phyloP scores from a whole-genome alignment of 2,797 vertebrate species.

The Megaceryle alcyon region DNA sequence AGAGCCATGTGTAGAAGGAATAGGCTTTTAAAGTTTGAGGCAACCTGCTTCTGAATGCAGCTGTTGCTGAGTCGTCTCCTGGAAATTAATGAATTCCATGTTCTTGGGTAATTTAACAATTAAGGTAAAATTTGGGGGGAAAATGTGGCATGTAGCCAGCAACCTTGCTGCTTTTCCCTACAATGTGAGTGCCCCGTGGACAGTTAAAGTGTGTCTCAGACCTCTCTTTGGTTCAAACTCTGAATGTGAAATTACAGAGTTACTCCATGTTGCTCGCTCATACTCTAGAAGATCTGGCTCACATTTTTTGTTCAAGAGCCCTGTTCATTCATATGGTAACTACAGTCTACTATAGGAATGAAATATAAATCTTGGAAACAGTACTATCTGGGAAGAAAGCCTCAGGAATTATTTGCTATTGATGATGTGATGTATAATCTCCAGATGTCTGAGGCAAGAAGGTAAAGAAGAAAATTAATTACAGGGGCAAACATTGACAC shows the following conservation, averaged over 20 bases:
- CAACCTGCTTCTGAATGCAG: background rate
- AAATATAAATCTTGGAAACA: constrained; percentile 14
- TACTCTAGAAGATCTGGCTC: background rate
- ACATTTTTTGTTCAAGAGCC: background rate
- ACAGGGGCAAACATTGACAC: constrained; percentile 14
- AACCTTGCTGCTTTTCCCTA: background rate
- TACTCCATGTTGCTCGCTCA: background rate
- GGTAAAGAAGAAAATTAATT: constrained; percentile 71
- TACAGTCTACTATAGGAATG: background rate
- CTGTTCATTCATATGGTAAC: background rate
- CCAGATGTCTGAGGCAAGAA: constrained; percentile 61
- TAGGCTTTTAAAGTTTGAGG: background rate
- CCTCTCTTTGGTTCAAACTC: background rate
- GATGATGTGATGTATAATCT: constrained; percentile 51
- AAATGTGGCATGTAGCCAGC: background rate
- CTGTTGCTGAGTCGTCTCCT: background rate
- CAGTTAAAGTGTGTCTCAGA: background rate
- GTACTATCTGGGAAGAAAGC: constrained; percentile 23
- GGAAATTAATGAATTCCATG: background rate
- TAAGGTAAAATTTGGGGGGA: background rate
- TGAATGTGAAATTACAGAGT: background rate
- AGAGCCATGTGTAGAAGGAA: background rate
- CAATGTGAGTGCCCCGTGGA: background rate
- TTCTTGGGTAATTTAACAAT: background rate
- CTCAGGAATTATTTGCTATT: constrained; percentile 56